Evolutionary conservation across 2,888 invertebrate species (phyloP), one percentile per base, ranked within the genome.

Genomic region (Aquatica leii): DNA sequence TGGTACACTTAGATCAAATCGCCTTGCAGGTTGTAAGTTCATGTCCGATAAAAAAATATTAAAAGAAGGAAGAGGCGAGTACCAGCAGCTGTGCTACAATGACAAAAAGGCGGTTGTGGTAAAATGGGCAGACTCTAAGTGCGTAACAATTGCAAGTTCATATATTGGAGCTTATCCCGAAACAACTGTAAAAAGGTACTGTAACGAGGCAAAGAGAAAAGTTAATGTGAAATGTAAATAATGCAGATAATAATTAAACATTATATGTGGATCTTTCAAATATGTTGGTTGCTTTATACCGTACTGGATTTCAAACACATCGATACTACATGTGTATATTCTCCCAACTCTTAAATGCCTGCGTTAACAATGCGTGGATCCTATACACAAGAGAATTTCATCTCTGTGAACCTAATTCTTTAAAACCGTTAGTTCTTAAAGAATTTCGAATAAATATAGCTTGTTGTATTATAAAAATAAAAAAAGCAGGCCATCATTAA

Each of bases 111-210:
- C 68, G 21, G 65, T 68, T 49, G 62, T 71, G 11, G 59, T 71
- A 14, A 72, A 71, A 62, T 72, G 69, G 67, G 57, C 52, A 8
- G 71, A 67, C 43, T 69, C 37, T 20, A 70, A 71, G 61, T 62
- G 60, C 59, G 71, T 69, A 34, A 62, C 66, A n/a, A 48, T 68
- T 24, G 68, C 65, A n/a, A 68, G 66, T 55, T 68, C 63, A 21
- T 20, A 56, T 20, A 21, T 49, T 6, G 5, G 6, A 6, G 34
- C 9, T 5, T 6, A 31, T 31, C 34, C 34, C 6, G 9, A 6
- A 5, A 9, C 5, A 5, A 9, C 5, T 9, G 9, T 31, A 31
- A 9, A 31, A 31, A 5, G 34, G 5, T 31, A 31, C 9, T 31
- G 6, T 6, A 31, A 31, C 5, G 9, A 31, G 34, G 34, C n/a